Evolutionary conservation across 2,113 vertebrate species (phyloP).

Genomic region (Monarcha castaneiventris): DNA sequence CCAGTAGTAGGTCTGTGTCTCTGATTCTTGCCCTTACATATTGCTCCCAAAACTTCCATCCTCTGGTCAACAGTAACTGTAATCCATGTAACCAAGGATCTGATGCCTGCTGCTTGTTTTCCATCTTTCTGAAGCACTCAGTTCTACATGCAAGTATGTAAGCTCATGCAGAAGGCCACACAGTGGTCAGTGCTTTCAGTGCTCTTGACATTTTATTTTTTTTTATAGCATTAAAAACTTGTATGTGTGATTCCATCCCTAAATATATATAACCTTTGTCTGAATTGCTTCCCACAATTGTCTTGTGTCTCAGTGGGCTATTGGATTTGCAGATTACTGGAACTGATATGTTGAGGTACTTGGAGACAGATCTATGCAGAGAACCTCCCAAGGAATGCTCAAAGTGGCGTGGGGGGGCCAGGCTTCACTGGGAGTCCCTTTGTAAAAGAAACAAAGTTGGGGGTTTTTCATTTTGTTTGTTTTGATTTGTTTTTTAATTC

Average conservation of each 20-base stretch:
- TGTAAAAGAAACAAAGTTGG: not conserved
- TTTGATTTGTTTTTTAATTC: not conserved
- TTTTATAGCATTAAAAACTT: not conserved
- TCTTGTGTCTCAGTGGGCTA: not conserved
- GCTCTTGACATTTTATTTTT: not conserved
- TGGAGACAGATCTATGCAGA: not conserved
- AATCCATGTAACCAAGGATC: not conserved
- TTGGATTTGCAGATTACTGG: not conserved
- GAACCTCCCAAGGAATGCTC: not conserved
- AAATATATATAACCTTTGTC: not conserved
- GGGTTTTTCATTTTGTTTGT: not conserved
- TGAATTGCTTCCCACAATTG: not conserved
- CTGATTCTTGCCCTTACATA: not conserved
- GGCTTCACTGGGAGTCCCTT: not conserved
- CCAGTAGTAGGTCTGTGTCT: not conserved
- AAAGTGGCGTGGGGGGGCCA: too few species aligned
- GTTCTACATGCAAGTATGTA: not conserved
- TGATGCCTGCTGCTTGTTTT: not conserved
- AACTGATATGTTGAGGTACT: not conserved
- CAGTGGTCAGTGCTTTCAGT: not conserved
- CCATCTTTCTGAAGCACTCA: not conserved
- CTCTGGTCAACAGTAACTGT: not conserved
- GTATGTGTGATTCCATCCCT: not conserved
- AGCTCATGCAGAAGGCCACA: rapidly evolving
- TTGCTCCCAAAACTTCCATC: not conserved